Base-by-base conservation (phyloP, 2,888 invertebrate genomes). In the Carpatolechia fugitivella region DNA sequence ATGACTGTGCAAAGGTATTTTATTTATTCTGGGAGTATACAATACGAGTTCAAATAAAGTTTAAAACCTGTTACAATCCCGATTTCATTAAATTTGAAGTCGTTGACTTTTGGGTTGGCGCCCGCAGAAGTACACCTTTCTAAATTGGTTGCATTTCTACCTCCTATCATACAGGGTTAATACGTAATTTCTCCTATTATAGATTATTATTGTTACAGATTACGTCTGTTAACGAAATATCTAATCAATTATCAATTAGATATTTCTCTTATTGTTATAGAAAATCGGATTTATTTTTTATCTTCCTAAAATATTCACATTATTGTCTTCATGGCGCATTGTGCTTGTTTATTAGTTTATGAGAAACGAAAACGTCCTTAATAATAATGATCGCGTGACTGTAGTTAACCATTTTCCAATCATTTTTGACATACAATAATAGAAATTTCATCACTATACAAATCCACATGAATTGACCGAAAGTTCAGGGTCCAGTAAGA, bases 21-120 rank as follows among this genome's bases (percentile, higher is more conserved):
- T 41, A 10, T 16, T 40, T 40, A 16, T 40, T 16, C 41, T 11
- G 16, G 24, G 24, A 44, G 13, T n/a, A 11, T 29, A 29, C 24
- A 44, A 38, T 38, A 38, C 16, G 38, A 38, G 38, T 38, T 16
- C 16, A 38, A 52, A 13, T 13, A n/a, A 38, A 52, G 46, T 41
- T 13, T 47, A 36, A 55, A 55, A 55, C 54, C 54, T 41, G 54
- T 55, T 41, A 33, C 33, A 10, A 20, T 16, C 50, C 20, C 30
- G 24, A 1, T 49, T 49, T 29, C 35, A 38, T 38, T 36, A 30
- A n/a, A 30, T 36, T 13, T 24, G 24, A 16, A 50, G 54, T 55
- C 54, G 49, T 20, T 40, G 54, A 55, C 54, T 41, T 41, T 18
- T 46, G 44, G 44, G 44, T 44, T 44, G 13, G 24, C 24, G 44